phyloP scores from a whole-genome alignment of 2,113 vertebrate genomes.

The Dendrocopos noguchii region DNA sequence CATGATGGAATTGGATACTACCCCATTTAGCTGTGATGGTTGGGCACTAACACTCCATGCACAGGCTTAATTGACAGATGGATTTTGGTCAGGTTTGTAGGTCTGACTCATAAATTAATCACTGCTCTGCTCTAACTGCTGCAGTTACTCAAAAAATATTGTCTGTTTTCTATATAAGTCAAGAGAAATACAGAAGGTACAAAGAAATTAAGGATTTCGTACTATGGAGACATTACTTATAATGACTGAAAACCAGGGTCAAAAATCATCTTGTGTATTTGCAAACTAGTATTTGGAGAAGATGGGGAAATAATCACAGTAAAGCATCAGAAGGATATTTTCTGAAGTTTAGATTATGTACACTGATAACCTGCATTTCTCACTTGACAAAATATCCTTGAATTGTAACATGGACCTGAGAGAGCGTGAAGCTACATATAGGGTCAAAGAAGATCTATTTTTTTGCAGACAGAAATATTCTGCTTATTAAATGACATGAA shows the following conservation, averaged over 20 bases:
- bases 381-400: neutral
- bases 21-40: neutral
- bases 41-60: neutral
- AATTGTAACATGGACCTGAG: neutral
- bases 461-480: neutral
- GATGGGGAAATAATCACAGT: neutral
- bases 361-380: neutral
- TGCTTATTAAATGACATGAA: neutral
- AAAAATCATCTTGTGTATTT: neutral
- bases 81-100: neutral
- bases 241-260: neutral
- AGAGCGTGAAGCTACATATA: neutral
- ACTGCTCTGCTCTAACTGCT: neutral
- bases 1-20: neutral
- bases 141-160: neutral
- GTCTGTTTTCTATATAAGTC: neutral
- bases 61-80: neutral
- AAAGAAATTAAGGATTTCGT: neutral
- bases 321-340: neutral
- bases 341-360: neutral
- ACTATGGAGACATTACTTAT: neutral
- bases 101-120: neutral
- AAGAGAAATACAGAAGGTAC: neutral
- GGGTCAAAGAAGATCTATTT: neutral
- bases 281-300: neutral